A percentile compares a stretch with the other conserved stretches of the same genome.
These are phyloP conservation scores for Agriopis leucophaearia DNA, from an alignment of 2,888 invertebrate species.

Conservation along the genomic window DNA sequence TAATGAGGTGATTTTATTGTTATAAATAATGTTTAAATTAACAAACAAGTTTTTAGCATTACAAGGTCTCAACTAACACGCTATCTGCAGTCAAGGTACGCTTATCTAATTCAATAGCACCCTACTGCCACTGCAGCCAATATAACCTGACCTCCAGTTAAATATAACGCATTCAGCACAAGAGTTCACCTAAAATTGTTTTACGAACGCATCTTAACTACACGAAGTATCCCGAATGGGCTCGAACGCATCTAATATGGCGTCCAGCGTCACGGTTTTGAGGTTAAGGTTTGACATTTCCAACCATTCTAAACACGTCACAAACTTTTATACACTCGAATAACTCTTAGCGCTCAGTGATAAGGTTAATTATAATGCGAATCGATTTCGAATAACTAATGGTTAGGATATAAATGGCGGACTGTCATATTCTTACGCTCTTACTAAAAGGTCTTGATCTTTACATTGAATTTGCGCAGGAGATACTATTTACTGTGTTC, in stretches of 20 bases:
- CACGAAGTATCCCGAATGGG: constrained; percentile 67
- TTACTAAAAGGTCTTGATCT: constrained; percentile 78
- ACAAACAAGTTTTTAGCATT: constrained; percentile 51
- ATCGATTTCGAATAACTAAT: constrained; percentile 48
- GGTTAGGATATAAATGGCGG: constrained; percentile 61
- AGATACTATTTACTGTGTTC: constrained; percentile 61
- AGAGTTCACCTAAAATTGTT: constrained; percentile 61
- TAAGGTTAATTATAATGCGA: constrained; percentile 60
- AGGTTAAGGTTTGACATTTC: constrained; percentile 86
- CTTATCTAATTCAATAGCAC: constrained; percentile 74
- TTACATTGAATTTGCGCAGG: constrained; percentile 77
- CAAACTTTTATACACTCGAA: constrained; percentile 45
- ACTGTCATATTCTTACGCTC: constrained; percentile 67
- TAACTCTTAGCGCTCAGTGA: constrained; percentile 45
- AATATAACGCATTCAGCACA: constrained; percentile 32
- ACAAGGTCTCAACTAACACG: constrained; percentile 56
- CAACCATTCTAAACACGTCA: constrained; percentile 70
- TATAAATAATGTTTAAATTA: constrained; percentile 38
- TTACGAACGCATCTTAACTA: constrained; percentile 51
- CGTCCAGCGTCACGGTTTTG: constrained; percentile 81
- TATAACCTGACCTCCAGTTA: constrained; percentile 55
- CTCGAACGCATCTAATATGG: constrained; percentile 73
- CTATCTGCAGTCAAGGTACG: constrained; percentile 68
- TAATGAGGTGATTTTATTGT: constrained; percentile 30
- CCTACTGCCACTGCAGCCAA: constrained; percentile 60